Percentiles rank a stretch among this genome's conserved stretches.
These are phyloP conservation scores for Amiota communis DNA, from an alignment of 2,888 invertebrate species.

Conservation along the genomic window DNA sequence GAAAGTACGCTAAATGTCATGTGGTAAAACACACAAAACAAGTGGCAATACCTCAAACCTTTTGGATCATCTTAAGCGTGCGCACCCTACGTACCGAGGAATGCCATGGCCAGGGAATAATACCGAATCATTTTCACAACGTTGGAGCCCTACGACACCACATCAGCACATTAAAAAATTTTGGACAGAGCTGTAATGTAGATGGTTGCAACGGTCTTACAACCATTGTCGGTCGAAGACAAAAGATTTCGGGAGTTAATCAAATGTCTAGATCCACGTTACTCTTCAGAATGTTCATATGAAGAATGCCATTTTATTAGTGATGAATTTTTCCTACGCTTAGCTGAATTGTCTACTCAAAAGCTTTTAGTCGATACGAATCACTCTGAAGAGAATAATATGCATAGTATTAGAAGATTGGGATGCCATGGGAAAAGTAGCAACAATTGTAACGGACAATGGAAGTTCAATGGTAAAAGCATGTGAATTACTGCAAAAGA, in stretches of 20 bases:
- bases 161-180: neutral
- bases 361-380: conserved; percentile 23
- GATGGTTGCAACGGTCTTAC: conserved; percentile 35
- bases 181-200: conserved; percentile 23
- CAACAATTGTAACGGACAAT: conserved; percentile 33
- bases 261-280: conserved; percentile 34
- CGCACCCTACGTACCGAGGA: conserved; percentile 16
- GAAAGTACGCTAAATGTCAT: conserved; percentile 23
- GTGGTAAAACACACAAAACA: conserved; percentile 34
- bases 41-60: conserved; percentile 38
- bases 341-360: conserved; percentile 30
- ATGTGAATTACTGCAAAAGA: conserved; percentile 31
- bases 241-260: conserved; percentile 34
- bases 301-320: conserved; percentile 30
- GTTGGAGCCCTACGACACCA: neutral
- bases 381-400: conserved; percentile 37
- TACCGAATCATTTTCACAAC: neutral
- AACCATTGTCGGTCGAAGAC: conserved; percentile 36
- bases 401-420: conserved; percentile 27
- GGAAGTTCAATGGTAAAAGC: conserved; percentile 40
- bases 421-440: conserved; percentile 31
- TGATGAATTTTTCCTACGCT: conserved; percentile 27
- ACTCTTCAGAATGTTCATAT: conserved; percentile 36
- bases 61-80: conserved; percentile 28
- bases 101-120: neutral